Percentiles rank a stretch among this genome's conserved stretches.
Conservation (phyloP, 2,797 vertebrate species). For the Hemitrygon akajei region DNA sequence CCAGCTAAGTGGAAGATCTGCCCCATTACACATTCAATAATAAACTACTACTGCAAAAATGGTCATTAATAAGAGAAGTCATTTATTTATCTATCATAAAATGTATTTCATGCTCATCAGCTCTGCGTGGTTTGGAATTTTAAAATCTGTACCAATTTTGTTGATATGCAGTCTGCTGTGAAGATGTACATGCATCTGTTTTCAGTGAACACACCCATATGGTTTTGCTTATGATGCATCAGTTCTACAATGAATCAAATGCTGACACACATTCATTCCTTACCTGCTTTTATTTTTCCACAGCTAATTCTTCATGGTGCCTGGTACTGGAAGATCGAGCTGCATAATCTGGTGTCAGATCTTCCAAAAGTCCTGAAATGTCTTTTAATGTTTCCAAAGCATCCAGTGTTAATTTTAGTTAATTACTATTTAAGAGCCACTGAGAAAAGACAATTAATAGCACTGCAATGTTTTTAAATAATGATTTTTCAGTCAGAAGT, state of each 20-base stretch:
- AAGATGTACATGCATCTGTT: background rate
- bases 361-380: background rate
- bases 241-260: background rate
- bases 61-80: background rate
- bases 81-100: background rate
- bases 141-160: background rate
- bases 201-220: background rate
- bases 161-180: background rate
- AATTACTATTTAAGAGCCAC: background rate
- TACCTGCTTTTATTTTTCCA: background rate
- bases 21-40: too few relatives aligned
- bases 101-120: background rate
- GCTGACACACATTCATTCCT: conserved; percentile 1
- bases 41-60: background rate
- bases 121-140: background rate
- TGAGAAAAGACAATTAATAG: background rate
- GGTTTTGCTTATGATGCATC: background rate
- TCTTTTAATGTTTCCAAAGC: background rate
- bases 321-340: background rate
- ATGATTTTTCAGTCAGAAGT: background rate
- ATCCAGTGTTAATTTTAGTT: background rate
- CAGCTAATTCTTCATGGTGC: background rate
- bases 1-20: too few relatives aligned
- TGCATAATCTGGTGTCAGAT: background rate
- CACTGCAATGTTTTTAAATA: background rate